These are phyloP conservation scores for Rafetus swinhoei DNA, from an alignment of 2,113 vertebrate genomes.

Conservation along the genomic window DNA sequence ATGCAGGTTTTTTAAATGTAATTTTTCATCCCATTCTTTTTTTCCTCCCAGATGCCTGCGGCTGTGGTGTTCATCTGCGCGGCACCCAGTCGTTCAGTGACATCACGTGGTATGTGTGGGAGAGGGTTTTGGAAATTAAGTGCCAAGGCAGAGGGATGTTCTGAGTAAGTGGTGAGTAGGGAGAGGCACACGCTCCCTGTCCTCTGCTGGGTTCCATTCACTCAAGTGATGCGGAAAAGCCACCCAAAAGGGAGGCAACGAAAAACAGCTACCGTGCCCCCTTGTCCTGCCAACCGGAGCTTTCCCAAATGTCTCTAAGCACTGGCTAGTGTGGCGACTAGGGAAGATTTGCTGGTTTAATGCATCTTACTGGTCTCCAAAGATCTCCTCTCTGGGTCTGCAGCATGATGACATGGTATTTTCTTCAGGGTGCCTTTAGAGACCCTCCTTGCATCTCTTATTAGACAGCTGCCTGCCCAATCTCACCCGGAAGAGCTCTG, in stretches of 20 bases:
- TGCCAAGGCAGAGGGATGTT: neutral
- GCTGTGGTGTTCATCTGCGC: conserved; percentile 16
- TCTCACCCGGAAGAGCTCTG: neutral
- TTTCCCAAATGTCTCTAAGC: neutral
- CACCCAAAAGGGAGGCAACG: accelerated
- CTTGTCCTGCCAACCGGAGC: accelerated
- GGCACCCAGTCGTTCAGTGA: neutral
- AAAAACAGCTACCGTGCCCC: neutral
- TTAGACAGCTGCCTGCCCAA: neutral
- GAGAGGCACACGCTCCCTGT: accelerated
- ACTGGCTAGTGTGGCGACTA: neutral
- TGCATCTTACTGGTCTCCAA: neutral
- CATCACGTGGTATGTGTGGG: neutral
- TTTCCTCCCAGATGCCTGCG: neutral
- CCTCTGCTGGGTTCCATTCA: accelerated
- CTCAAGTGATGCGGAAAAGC: neutral
- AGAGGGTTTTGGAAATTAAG: neutral
- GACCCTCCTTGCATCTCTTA: neutral
- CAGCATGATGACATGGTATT: neutral
- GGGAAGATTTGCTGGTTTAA: neutral
- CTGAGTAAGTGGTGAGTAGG: neutral
- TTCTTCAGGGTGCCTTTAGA: neutral
- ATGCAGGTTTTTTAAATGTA: conserved; percentile 21
- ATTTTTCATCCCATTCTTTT: conserved; percentile 3
- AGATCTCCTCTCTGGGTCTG: neutral